A percentile compares a stretch with the other conserved stretches of the same genome.
Evolutionary conservation across 2,888 invertebrate genomes (phyloP).

Genomic region (Trichopria drosophilae): DNA sequence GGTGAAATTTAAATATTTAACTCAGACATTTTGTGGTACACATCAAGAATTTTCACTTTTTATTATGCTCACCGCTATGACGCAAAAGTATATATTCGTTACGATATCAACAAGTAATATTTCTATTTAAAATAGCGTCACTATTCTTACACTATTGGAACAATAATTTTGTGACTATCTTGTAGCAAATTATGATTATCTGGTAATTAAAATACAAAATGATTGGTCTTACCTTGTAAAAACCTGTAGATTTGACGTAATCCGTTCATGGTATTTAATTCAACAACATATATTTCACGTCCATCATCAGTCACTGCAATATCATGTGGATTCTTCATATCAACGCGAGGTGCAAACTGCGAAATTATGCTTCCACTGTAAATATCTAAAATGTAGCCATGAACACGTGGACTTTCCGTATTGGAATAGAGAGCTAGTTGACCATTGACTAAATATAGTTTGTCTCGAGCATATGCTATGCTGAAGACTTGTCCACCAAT

Average conservation of each 20-base stretch:
- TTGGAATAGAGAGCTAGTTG: constrained; percentile 54
- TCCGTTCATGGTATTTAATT: constrained; percentile 73
- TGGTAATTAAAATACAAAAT: constrained; percentile 20
- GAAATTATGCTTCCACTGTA: constrained; percentile 63
- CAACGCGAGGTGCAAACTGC: constrained; percentile 65
- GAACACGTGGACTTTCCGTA: constrained; percentile 60
- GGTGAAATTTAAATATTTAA: too few species aligned
- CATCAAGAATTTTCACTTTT: too few species aligned
- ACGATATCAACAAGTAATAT: too few species aligned
- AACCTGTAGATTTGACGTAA: constrained; percentile 69
- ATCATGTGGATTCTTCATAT: constrained; percentile 77
- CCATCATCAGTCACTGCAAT: constrained; percentile 74
- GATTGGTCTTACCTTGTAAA: constrained; percentile 45
- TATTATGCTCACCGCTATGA: too few species aligned
- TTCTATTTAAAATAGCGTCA: too few species aligned
- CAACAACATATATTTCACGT: constrained; percentile 73
- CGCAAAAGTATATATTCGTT: too few species aligned
- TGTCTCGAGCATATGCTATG: constrained; percentile 73
- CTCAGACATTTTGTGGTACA: too few species aligned
- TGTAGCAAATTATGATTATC: too few species aligned
- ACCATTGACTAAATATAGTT: constrained; percentile 78
- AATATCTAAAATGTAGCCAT: constrained; percentile 74
- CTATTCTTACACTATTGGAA: too few species aligned
- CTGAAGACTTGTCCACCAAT: constrained; percentile 75
- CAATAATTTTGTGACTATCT: too few species aligned